phyloP scores from a whole-genome alignment of 2,113 vertebrate species.

The Meleagris gallopavo region DNA sequence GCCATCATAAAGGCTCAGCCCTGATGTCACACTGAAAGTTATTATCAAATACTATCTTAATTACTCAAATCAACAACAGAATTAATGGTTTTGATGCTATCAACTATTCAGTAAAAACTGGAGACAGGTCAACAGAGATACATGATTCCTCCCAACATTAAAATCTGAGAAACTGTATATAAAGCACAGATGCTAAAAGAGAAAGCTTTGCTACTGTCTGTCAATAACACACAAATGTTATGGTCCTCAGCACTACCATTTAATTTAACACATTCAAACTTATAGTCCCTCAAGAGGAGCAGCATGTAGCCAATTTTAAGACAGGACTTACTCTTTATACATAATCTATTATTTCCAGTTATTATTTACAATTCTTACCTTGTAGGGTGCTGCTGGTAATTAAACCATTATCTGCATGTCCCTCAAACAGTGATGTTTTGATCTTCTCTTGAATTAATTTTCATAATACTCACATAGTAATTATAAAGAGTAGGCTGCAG shows the following conservation, averaged over 20 bases:
- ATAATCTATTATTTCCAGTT: constrained; percentile 17
- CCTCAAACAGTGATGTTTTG: not conserved
- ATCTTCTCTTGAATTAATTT: not conserved
- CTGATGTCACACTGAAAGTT: not conserved
- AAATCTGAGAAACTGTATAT: not conserved
- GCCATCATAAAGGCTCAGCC: not conserved
- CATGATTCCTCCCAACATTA: not conserved
- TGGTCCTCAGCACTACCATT: not conserved
- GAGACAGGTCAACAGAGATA: not conserved
- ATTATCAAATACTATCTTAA: not conserved
- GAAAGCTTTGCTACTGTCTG: not conserved
- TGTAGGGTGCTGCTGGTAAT: not conserved
- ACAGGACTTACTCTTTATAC: not conserved
- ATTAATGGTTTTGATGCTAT: not conserved
- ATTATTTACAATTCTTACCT: not conserved
- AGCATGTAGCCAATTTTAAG: not conserved
- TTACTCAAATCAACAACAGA: not conserved
- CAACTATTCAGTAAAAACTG: not conserved
- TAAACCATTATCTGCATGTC: not conserved
- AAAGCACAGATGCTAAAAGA: not conserved
- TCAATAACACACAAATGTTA: not conserved
- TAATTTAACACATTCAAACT: not conserved
- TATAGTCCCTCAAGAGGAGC: not conserved
- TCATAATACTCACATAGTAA: not conserved
- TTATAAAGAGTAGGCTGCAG: not conserved